Conservation (phyloP, 1,140 invertebrate genomes). For the Cherax destructor region DNA sequence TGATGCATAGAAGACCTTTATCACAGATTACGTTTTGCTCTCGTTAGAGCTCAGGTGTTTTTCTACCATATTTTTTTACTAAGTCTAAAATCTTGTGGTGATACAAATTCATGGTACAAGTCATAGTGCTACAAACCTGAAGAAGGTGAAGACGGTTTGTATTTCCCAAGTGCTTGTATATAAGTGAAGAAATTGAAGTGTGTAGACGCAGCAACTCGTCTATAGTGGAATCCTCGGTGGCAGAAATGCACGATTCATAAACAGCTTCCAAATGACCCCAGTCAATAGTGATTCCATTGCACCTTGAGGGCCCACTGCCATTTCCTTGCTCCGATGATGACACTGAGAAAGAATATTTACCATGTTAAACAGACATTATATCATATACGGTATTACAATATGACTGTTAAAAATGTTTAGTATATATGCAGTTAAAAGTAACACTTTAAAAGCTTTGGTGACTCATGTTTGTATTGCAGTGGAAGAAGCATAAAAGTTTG, state of each 20-base stretch:
- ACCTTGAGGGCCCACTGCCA: slow-evolving; percentile 16
- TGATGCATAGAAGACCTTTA: too few species aligned
- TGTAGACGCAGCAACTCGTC: slow-evolving; percentile 65
- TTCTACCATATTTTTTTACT: background rate
- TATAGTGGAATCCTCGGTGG: slow-evolving; percentile 59
- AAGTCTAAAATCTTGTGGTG: background rate
- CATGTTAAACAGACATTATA: background rate
- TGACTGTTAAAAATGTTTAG: too few species aligned
- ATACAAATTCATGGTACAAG: background rate
- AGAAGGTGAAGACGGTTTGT: slow-evolving; percentile 43
- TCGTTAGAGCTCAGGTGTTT: background rate
- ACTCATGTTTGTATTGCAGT: too few species aligned
- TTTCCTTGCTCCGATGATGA: slow-evolving; percentile 66
- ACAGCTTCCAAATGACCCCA: slow-evolving; percentile 66
- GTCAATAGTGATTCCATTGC: slow-evolving; percentile 64
- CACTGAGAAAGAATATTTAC: slow-evolving; percentile 42
- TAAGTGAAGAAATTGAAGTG: slow-evolving; percentile 50
- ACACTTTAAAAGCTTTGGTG: too few species aligned
- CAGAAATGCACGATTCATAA: slow-evolving; percentile 62
- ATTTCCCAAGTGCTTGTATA: slow-evolving; percentile 43
- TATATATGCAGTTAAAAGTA: too few species aligned
- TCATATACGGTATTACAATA: too few species aligned
- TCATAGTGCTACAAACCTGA: slow-evolving; percentile 22
- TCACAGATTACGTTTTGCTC: too few species aligned
- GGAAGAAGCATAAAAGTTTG: too few species aligned